Base-by-base conservation (phyloP, 2,888 invertebrate species). In the Herminia tarsipennalis region DNA sequence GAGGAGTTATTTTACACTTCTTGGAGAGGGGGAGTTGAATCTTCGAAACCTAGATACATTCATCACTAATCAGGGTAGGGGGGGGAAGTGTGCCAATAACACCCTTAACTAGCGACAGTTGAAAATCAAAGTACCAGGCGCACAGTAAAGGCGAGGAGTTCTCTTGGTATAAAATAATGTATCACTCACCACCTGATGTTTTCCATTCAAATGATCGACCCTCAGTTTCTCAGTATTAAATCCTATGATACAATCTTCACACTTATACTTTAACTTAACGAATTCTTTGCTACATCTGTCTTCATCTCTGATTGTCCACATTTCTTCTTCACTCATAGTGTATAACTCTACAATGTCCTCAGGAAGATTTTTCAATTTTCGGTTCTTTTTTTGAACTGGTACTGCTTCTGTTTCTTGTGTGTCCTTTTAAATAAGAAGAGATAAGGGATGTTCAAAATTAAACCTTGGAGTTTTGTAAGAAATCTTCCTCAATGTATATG, bases 311-410 rank as follows among this genome's bases (percentile, higher is more conserved):
- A 81, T 56, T 0, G 3, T 9, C 81, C 80, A 82, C 90, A 90
- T 88, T 13, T 88, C 84, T 1, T 78, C 64, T 9, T 86, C 84
- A 0, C 42, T 61, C 84, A 89, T 83, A 0, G 75, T 80, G 55
- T 77, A 72, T 1, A 86, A 27, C 10, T 83, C 76, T 0, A 88
- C 84, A 1, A 86, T 24, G 0, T 80, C 73, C 13, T 70, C 63
- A 0, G 89, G 86, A 0, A 90, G 64, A 24, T 85, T 88, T 47
- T 81, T 83, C 1, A 86, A 42, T 10, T 81, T 84, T 2, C 78
- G 70, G 3, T 41, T 53, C 17, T 44, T 55, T 3, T 33, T 59
- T 0, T 29, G 29, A 0, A 27, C 25, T 12, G 3, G 5, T 10
- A 13, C 8, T 5, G 16, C 12, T 6, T 37, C 14, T 20, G 13